These are phyloP conservation scores for Morpho achilles DNA, from an alignment of 2,888 invertebrate species.

Conservation along the genomic window DNA sequence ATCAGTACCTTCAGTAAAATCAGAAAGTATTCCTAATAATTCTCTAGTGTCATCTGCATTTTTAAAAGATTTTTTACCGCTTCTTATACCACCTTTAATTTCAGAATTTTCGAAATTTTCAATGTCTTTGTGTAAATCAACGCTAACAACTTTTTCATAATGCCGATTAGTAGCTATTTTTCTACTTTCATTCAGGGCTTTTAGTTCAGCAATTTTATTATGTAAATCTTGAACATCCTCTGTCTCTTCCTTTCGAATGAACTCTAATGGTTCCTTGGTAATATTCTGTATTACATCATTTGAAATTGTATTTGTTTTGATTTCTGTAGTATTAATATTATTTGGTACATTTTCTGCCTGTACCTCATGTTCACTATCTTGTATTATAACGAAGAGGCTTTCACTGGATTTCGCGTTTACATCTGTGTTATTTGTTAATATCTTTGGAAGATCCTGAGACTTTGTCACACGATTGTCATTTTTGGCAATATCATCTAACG, in stretches of 20 bases:
- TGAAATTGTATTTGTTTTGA: neutral
- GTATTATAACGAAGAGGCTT: constrained; percentile 39
- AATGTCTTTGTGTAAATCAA: constrained; percentile 25
- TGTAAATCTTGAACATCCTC: constrained; percentile 25
- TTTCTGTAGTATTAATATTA: constrained; percentile 8
- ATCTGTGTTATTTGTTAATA: constrained; percentile 4
- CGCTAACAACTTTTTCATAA: constrained; percentile 32
- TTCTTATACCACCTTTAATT: constrained; percentile 22
- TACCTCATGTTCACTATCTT: constrained; percentile 8
- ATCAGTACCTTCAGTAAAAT: constrained; percentile 44
- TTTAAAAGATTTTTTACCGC: constrained; percentile 34
- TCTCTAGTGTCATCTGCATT: constrained; percentile 54
- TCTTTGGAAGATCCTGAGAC: neutral
- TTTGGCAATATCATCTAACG: constrained; percentile 5
- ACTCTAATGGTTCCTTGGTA: constrained; percentile 13
- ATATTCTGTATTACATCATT: neutral
- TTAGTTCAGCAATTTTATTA: constrained; percentile 30
- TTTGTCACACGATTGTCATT: neutral
- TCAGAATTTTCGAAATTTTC: constrained; percentile 18
- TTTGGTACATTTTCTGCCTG: neutral
- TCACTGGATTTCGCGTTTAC: constrained; percentile 32
- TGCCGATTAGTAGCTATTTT: constrained; percentile 27
- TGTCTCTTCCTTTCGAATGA: constrained; percentile 29
- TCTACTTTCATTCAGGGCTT: constrained; percentile 15
- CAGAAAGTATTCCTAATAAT: constrained; percentile 52